A percentile compares a stretch with the other conserved stretches of the same genome.
Evolutionary conservation across 2,888 invertebrate genomes (phyloP).

Genomic region (Argynnis bischoffii): DNA sequence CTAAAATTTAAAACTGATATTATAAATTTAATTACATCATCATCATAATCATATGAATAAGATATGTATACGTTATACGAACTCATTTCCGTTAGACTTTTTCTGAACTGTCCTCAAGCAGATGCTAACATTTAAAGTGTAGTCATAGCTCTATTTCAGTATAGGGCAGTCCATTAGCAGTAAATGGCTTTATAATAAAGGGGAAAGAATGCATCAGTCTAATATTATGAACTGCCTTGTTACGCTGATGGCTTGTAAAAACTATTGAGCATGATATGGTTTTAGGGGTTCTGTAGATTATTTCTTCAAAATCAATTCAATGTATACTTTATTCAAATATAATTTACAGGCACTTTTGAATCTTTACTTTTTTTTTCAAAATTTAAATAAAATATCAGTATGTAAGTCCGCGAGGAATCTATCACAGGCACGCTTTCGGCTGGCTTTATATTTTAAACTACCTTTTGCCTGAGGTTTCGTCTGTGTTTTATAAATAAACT

Average conservation of each 20-base stretch:
- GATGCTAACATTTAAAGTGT: conserved; percentile 11
- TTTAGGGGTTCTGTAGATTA: background rate
- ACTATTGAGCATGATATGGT: background rate
- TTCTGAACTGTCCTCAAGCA: conserved; percentile 2
- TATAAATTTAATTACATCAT: too few relatives aligned
- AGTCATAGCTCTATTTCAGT: conserved; percentile 31
- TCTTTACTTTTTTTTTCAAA: background rate
- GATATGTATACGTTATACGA: background rate
- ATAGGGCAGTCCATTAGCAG: conserved; percentile 54
- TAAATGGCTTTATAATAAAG: conserved; percentile 73
- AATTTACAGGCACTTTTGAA: too few relatives aligned
- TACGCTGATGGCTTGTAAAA: conserved; percentile 48
- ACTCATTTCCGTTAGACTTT: conserved; percentile 10
- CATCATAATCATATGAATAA: background rate
- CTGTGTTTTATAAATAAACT: too few relatives aligned
- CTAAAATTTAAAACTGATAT: too few relatives aligned
- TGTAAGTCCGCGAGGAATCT: too few relatives aligned
- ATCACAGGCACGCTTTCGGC: too few relatives aligned
- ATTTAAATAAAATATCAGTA: too few relatives aligned
- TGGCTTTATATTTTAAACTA: background rate
- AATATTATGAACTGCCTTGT: conserved; percentile 64
- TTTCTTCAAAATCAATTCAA: too few relatives aligned
- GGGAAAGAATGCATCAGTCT: conserved; percentile 68
- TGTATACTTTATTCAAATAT: background rate
- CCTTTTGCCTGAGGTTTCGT: too few relatives aligned